Evolutionary conservation across 2,113 vertebrate species (phyloP).

Genomic region (Lates calcarifer): DNA sequence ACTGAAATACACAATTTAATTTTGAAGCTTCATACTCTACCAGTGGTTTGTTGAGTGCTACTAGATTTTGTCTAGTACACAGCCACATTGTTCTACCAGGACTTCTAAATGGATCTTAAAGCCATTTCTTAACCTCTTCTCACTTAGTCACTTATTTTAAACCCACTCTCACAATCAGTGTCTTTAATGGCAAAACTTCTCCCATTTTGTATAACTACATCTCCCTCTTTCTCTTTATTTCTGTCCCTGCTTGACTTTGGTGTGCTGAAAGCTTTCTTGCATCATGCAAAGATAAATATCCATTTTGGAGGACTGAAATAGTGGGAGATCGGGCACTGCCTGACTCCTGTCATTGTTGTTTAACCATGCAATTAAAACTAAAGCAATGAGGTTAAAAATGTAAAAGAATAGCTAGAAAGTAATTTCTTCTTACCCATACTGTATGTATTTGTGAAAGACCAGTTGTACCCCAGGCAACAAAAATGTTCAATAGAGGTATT

Average conservation of each 20-base stretch:
- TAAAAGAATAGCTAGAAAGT: background rate
- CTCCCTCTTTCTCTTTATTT: background rate
- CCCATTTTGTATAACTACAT: background rate
- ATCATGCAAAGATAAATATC: background rate
- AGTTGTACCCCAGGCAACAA: background rate
- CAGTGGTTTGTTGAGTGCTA: conserved; percentile 8
- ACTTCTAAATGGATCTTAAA: background rate
- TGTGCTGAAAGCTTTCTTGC: background rate
- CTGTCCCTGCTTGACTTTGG: background rate
- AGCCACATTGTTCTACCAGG: background rate
- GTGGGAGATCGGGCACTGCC: background rate
- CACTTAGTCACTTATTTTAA: background rate
- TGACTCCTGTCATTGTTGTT: background rate
- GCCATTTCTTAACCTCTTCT: background rate
- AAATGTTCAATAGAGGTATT: background rate
- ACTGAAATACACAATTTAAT: background rate
- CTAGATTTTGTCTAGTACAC: conserved; percentile 13
- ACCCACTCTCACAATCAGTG: background rate
- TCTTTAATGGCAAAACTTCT: background rate
- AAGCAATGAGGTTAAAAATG: background rate
- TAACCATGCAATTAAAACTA: background rate
- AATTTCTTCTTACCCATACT: background rate
- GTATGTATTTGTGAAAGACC: background rate
- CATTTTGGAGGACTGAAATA: background rate
- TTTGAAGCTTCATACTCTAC: conserved; percentile 12